Evolutionary conservation across 2,113 vertebrate genomes (phyloP).

Genomic region (Lamprotornis superbus): DNA sequence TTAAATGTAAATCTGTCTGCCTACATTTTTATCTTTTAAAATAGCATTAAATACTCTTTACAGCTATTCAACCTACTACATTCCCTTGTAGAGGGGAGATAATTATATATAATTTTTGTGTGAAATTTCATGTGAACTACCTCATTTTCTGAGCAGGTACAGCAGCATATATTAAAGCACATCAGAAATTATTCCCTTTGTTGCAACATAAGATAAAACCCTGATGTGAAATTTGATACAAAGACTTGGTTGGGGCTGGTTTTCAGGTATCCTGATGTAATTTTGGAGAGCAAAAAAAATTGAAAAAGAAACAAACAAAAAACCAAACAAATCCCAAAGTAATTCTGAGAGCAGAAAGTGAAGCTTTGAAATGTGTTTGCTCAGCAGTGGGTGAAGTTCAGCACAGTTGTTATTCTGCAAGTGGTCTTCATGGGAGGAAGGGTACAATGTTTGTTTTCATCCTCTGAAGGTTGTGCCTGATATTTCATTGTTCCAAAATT

Average conservation of each 20-base stretch:
- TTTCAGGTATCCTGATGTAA: neutral
- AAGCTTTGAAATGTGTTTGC: neutral
- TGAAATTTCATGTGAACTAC: neutral
- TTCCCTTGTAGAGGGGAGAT: neutral
- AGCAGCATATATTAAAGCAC: neutral
- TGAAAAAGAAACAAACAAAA: neutral
- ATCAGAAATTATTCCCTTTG: neutral
- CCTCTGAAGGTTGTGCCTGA: neutral
- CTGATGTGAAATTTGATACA: neutral
- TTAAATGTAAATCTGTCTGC: conserved; percentile 44
- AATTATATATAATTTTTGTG: conserved; percentile 26
- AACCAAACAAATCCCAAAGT: neutral
- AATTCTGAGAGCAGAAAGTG: neutral
- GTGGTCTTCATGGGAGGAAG: neutral
- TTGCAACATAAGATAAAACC: neutral
- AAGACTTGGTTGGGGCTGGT: neutral
- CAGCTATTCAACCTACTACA: neutral
- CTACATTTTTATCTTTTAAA: conserved; percentile 18
- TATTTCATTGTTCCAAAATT: neutral
- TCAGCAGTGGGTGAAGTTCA: neutral
- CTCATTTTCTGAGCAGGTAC: conserved; percentile 2
- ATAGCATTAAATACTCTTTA: conserved; percentile 16
- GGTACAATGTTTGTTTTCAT: neutral
- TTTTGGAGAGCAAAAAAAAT: neutral
- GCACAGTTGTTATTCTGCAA: neutral